A percentile compares a stretch with the other conserved stretches of the same genome.
Conservation (phyloP, 2,797 vertebrate species). For the Hypotaenidia okinawae region DNA sequence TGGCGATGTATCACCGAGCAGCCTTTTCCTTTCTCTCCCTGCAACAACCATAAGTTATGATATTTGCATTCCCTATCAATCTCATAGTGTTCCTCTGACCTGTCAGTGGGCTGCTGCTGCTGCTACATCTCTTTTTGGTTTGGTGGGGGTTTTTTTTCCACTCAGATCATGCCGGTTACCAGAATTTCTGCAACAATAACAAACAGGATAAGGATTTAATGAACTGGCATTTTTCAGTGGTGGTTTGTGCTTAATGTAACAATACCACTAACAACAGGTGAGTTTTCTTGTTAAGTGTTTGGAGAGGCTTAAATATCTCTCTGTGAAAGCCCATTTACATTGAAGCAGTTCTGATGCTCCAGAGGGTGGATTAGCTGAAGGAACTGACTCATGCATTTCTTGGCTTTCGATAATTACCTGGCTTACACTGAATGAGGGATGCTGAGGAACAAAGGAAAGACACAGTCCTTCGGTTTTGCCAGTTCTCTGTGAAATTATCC, state of each 20-base stretch:
- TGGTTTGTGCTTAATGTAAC: constrained; percentile 61
- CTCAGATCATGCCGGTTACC: background rate
- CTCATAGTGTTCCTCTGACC: background rate
- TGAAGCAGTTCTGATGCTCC: constrained; percentile 17
- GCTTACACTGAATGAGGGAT: background rate
- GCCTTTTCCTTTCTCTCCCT: background rate
- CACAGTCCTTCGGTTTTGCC: background rate
- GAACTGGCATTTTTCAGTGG: constrained; percentile 42
- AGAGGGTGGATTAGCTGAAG: constrained; percentile 33
- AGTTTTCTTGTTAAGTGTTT: constrained; percentile 26
- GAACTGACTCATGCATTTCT: constrained; percentile 14
- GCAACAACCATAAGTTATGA: background rate
- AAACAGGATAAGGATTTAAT: constrained; percentile 53
- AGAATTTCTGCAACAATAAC: background rate
- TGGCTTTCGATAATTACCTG: constrained; percentile 39
- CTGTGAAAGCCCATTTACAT: constrained; percentile 23
- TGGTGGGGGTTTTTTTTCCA: background rate
- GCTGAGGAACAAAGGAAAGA: background rate
- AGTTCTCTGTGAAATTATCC: constrained; percentile 30
- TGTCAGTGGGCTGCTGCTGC: background rate
- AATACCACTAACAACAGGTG: constrained; percentile 23
- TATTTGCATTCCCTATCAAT: background rate
- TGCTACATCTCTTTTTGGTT: background rate
- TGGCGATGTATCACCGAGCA: background rate
- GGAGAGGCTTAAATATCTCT: constrained; percentile 11